Evolutionary conservation across 64 coral and sea anemone genomes (phyloP), one percentile per base, ranked within the genome.

Genomic region (Platygyra sinensis): DNA sequence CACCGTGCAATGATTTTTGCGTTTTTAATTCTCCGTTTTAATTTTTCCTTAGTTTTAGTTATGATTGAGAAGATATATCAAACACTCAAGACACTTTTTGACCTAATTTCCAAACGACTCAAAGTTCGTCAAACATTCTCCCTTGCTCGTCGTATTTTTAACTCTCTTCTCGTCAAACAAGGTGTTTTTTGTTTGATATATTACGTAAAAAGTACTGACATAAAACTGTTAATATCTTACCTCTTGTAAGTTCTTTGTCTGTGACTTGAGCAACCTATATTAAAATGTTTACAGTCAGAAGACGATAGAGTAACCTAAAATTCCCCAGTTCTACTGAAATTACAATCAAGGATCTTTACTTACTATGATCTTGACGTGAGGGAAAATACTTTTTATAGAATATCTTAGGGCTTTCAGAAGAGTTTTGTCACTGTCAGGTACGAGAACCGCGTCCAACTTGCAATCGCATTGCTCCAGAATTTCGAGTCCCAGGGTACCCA

Each of bases 401-500:
- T 57, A 82, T 82, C 20, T 82, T 39, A 82, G 30, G 57, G 27
- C 79, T 82, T 5, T 49, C 17, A 38, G 16, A 39, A 82, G 59
- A 19, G 11, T 82, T 16, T 14, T 30, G 29, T 64, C 57, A 31
- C 18, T 82, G 0, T 11, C 29, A 64, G 60, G 79, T 4, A 64
- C 60, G 16, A 82, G 16, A 22, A 82, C 32, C 22, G 79, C 60
- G 13, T 82, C 57, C 10, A 82, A 14, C 25, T 82, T 65, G 17
- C 54, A 64, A 22, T 57, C 28, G 36, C 57, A 82, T 64, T 82
- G 79, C 8, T 82, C 79, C 17, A 61, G 11, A 0, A 82, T 82
- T 30, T 82, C 79, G 10, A 82, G 18, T 14, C 79, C 79, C 30
- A 82, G 29, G 18, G 79, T 82, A 64, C 79, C 13, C 16, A 82